Base-by-base conservation (phyloP, 2,888 invertebrate species). In the Campoletis raptor region DNA sequence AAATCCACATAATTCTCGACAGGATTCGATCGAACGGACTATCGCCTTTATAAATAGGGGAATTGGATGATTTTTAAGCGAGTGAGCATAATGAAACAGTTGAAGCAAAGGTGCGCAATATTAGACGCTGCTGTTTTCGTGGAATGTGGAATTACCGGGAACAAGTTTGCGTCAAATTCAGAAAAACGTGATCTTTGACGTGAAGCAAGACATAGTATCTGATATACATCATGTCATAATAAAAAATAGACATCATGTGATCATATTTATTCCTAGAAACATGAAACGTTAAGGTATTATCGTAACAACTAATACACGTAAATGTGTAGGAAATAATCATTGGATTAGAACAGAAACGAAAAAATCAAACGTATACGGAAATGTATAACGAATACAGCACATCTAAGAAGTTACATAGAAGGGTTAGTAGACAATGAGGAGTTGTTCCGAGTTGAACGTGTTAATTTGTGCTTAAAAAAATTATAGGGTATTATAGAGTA, bases 351-450 rank as follows among this genome's bases (percentile, higher is more conserved):
- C 15, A 61, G 15, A 61, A 85, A n/a, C 12, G 0, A 48, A 48
- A 1, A 24, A 54, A 54, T 54, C 6, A 12, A 7, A n/a, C 21
- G 18, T 45, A 24, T 5, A 30, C 10, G 36, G 7, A 64, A 1
- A 40, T 24, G n/a, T n/a, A 4, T 42, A 36, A 64, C 15, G 57
- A 21, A 74, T 45, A 18, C 66, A 81, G 73, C 73, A 64, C 64
- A 64, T 15, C 24, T 37, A 81, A 48, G n/a, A 70, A 72, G 18
- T 24, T 24, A 10, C 5, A n/a, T n/a, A 12, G 45, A 30, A 36
- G 10, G n/a, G 18, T 70, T 57, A 30, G 45, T 57, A 30, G 45
- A 64, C 2, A 52, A 66, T 18, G 18, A 52, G 18, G 7, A 42
- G 54, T 54, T 37, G 15, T 54, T 54, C 40, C 54, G 0, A 42